Conservation (phyloP, 2,888 invertebrate species). For the Mystacides longicornis region DNA sequence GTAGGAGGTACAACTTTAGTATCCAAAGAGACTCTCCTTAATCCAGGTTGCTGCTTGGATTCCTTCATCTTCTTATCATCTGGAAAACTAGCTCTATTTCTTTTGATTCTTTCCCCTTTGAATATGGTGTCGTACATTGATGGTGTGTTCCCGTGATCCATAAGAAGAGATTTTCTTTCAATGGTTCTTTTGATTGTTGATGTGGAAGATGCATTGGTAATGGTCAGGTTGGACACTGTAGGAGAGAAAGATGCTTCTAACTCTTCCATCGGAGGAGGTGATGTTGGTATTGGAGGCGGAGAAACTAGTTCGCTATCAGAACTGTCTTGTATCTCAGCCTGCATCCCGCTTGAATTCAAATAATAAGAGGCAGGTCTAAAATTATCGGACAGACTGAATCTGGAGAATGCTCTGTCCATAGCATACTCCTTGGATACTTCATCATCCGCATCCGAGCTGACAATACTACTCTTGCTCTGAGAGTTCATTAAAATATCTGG, state of each 20-base stretch:
- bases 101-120: constrained; percentile 44
- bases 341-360: constrained; percentile 59
- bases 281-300: constrained; percentile 71
- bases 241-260: constrained; percentile 35
- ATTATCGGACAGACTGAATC: constrained; percentile 81
- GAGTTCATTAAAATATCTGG: constrained; percentile 56
- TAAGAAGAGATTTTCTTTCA: constrained; percentile 44
- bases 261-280: constrained; percentile 67
- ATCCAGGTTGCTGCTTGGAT: constrained; percentile 6
- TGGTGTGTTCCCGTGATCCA: constrained; percentile 47
- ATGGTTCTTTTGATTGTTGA: constrained; percentile 29
- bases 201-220: constrained; percentile 31
- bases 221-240: constrained; percentile 29
- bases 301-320: constrained; percentile 74
- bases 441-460: constrained; percentile 77
- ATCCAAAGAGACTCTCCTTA: constrained; percentile 27
- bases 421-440: constrained; percentile 73
- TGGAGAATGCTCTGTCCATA: constrained; percentile 53
- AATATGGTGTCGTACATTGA: constrained; percentile 48
- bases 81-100: constrained; percentile 42
- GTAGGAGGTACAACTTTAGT: constrained; percentile 37
- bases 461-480: constrained; percentile 39
- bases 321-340: constrained; percentile 65
- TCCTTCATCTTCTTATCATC: constrained; percentile 30
- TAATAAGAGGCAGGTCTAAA: constrained; percentile 86